Percentiles rank a stretch among this genome's conserved stretches.
Evolutionary conservation across 2,113 vertebrate species (phyloP).

Genomic region (Gadus chalcogrammus): DNA sequence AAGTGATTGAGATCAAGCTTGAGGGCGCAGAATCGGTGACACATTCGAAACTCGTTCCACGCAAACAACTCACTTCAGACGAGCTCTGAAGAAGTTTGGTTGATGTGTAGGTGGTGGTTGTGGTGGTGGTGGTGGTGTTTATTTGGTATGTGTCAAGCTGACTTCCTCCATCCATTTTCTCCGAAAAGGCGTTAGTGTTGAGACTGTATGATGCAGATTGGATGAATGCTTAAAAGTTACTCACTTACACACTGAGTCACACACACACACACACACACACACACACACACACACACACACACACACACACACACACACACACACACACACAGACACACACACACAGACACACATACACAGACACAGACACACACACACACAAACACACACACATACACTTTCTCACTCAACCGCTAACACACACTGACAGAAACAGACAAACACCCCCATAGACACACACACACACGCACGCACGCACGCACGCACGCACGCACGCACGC

Average conservation of each 20-base stretch:
- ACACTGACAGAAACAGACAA: too few relatives aligned
- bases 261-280: background rate
- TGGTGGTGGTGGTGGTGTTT: too few relatives aligned
- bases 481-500: too few relatives aligned
- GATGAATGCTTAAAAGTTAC: background rate
- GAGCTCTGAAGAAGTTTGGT: conserved; percentile 4
- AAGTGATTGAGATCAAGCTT: conserved; percentile 57
- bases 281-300: too few relatives aligned
- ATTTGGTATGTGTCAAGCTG: too few relatives aligned
- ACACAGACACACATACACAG: background rate
- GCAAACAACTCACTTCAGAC: conserved; percentile 25
- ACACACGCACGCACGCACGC: too few relatives aligned
- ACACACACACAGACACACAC: background rate
- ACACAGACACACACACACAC: background rate
- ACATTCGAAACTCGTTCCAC: conserved; percentile 17
- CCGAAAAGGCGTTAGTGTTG: conserved; percentile 24
- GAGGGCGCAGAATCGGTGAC: conserved; percentile 46
- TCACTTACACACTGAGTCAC: background rate
- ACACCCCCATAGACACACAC: too few relatives aligned
- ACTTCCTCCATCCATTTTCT: too few relatives aligned
- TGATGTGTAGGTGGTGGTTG: background rate
- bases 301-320: conserved; percentile 1
- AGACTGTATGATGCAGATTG: background rate
- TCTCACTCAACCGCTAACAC: conserved; percentile 25
- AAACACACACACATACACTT: background rate